Conservation (phyloP, 2,797 vertebrate species). For the Thaleichthys pacificus region DNA sequence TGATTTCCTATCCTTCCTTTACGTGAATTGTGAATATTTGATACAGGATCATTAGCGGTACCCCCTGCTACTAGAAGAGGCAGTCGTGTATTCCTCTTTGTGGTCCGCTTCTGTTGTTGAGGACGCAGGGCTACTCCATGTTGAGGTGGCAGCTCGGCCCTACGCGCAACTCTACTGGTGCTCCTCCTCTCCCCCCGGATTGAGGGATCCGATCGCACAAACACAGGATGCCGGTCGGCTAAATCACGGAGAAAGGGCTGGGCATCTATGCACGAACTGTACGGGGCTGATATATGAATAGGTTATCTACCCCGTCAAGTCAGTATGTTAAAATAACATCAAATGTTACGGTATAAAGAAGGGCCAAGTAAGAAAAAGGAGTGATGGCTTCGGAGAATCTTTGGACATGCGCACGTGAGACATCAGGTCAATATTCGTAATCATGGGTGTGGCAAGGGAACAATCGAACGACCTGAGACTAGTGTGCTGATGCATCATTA, state of each 20-base stretch:
- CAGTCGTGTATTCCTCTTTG: conserved; percentile 45
- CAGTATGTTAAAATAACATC: neutral
- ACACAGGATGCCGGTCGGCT: conserved; percentile 76
- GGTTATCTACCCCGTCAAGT: neutral
- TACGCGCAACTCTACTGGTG: conserved; percentile 32
- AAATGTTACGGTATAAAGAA: conserved; percentile 16
- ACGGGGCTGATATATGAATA: conserved; percentile 37
- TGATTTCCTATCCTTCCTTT: conserved; percentile 54
- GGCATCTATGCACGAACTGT: conserved; percentile 40
- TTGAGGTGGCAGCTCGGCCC: conserved; percentile 76
- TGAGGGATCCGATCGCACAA: conserved; percentile 30
- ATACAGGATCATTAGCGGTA: conserved; percentile 65
- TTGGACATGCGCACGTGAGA: conserved; percentile 54
- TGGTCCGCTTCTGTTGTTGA: conserved; percentile 48
- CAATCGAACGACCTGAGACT: conserved; percentile 31
- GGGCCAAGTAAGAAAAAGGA: conserved; percentile 42
- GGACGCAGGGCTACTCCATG: conserved; percentile 78
- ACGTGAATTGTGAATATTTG: conserved; percentile 22
- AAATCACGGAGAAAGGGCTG: conserved; percentile 62
- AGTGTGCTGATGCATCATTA: neutral
- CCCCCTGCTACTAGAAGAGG: neutral
- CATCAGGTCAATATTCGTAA: conserved; percentile 60
- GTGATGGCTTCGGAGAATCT: conserved; percentile 60
- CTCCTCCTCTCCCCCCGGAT: conserved; percentile 15
- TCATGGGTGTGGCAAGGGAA: conserved; percentile 70